Evolutionary conservation across 1,140 invertebrate genomes (phyloP).

Genomic region (Galendromus occidentalis): DNA sequence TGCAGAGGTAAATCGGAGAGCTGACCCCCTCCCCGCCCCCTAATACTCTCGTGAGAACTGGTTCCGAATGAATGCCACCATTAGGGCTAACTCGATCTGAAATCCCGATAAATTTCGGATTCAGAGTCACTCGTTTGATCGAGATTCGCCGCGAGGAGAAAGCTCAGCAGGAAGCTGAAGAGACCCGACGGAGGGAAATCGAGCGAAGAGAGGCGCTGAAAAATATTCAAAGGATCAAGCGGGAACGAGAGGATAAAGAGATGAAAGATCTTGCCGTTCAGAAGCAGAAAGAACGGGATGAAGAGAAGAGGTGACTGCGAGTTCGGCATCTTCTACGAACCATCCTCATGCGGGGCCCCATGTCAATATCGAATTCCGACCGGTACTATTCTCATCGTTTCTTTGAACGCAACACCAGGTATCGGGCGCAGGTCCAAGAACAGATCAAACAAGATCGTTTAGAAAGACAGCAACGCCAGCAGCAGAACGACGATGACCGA

Average conservation of each 20-base stretch:
- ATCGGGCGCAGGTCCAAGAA: neutral
- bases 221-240: slow-evolving; percentile 44
- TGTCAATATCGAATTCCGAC: too few species aligned
- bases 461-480: slow-evolving; percentile 22
- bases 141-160: slow-evolving; percentile 12
- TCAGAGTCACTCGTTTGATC: slow-evolving; percentile 1
- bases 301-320: slow-evolving; percentile 36
- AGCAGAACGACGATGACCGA: neutral
- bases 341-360: too few species aligned
- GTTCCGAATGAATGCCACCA: too few species aligned
- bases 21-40: too few species aligned
- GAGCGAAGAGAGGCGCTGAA: slow-evolving; percentile 47
- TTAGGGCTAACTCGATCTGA: too few species aligned
- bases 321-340: too few species aligned
- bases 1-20: neutral
- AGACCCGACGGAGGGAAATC: slow-evolving; percentile 33
- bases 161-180: slow-evolving; percentile 14
- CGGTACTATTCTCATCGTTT: too few species aligned
- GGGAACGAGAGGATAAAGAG: slow-evolving; percentile 49
- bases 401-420: neutral
- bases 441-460: slow-evolving; percentile 3
- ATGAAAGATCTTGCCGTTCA: slow-evolving; percentile 40
- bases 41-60: too few species aligned
- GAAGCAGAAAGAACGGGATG: slow-evolving; percentile 46
- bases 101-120: too few species aligned